phyloP scores from a whole-genome alignment of 2,888 invertebrate species.

The Andrena dorsata region DNA sequence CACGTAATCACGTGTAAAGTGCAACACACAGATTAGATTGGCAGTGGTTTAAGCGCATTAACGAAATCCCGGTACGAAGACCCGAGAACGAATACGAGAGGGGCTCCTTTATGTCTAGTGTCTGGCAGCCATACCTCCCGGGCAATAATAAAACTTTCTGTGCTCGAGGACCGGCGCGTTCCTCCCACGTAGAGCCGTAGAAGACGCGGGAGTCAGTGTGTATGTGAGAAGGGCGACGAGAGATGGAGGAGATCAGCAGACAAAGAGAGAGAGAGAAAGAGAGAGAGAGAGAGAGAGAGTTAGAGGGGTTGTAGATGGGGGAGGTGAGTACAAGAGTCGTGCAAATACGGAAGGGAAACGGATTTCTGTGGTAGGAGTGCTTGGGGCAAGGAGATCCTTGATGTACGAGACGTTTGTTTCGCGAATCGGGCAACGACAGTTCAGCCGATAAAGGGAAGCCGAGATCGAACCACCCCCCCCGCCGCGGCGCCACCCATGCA shows the following conservation, averaged over 20 bases:
- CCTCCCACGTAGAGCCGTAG: constrained; percentile 46
- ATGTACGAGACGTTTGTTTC: constrained; percentile 72
- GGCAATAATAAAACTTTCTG: constrained; percentile 79
- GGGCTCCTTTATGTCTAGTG: constrained; percentile 59
- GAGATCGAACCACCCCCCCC: constrained; percentile 62
- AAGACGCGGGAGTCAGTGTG: constrained; percentile 14
- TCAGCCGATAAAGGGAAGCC: constrained; percentile 61
- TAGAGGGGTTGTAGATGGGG: constrained; percentile 15
- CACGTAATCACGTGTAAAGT: not conserved
- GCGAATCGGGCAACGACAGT: constrained; percentile 63
- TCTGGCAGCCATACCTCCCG: constrained; percentile 69
- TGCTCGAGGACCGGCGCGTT: constrained; percentile 67
- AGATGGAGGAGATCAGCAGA: constrained; percentile 20
- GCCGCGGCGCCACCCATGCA: constrained; percentile 35
- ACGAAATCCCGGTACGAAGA: constrained; percentile 47
- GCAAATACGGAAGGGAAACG: constrained; percentile 76
- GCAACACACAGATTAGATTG: constrained; percentile 26
- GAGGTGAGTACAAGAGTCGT: constrained; percentile 67
- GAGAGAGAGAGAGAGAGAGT: constrained; percentile 3
- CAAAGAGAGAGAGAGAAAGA: constrained; percentile 17
- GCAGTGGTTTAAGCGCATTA: constrained; percentile 58
- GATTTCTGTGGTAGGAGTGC: constrained; percentile 69
- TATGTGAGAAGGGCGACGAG: constrained; percentile 7
- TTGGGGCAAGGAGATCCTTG: constrained; percentile 65
- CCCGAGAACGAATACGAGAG: constrained; percentile 42